Conservation (phyloP, 2,797 vertebrate species). For the Triplophysa bombifrons region DNA sequence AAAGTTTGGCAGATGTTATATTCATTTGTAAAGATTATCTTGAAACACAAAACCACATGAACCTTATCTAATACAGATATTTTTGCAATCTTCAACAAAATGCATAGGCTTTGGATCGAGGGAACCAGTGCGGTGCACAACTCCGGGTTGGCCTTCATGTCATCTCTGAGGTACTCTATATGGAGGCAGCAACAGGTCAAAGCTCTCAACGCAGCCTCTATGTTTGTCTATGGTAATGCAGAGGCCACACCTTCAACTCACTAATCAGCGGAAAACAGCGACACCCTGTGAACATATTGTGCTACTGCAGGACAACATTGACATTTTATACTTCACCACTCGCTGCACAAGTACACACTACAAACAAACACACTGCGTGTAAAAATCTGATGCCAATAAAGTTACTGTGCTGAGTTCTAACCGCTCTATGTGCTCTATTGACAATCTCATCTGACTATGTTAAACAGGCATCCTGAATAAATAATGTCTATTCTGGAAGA, state of each 20-base stretch:
- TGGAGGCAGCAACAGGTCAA: too few relatives aligned
- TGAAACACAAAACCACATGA: too few relatives aligned
- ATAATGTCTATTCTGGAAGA: background rate
- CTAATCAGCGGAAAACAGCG: slow-evolving; percentile 62
- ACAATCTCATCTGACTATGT: slow-evolving; percentile 9
- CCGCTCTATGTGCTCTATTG: slow-evolving; percentile 9
- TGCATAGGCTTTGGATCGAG: too few relatives aligned
- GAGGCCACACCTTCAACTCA: slow-evolving; percentile 54
- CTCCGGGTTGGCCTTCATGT: too few relatives aligned
- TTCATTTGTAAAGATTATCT: too few relatives aligned
- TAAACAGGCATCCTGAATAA: background rate
- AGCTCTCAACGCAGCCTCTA: too few relatives aligned
- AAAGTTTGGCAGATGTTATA: too few relatives aligned
- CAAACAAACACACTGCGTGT: slow-evolving; percentile 28
- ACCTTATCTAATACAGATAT: too few relatives aligned
- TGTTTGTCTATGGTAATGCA: slow-evolving; percentile 27
- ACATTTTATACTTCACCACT: slow-evolving; percentile 32
- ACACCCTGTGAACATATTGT: slow-evolving; percentile 64
- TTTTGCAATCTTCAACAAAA: too few relatives aligned
- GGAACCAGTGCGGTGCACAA: too few relatives aligned
- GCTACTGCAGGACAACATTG: slow-evolving; percentile 63
- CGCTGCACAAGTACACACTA: slow-evolving; percentile 55
- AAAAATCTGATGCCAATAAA: background rate
- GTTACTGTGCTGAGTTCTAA: background rate
- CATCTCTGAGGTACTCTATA: too few relatives aligned